Percentiles rank a stretch among this genome's conserved stretches.
phyloP scores from a whole-genome alignment of 2,888 invertebrate genomes.

The Cataglyphis altisquamis region DNA sequence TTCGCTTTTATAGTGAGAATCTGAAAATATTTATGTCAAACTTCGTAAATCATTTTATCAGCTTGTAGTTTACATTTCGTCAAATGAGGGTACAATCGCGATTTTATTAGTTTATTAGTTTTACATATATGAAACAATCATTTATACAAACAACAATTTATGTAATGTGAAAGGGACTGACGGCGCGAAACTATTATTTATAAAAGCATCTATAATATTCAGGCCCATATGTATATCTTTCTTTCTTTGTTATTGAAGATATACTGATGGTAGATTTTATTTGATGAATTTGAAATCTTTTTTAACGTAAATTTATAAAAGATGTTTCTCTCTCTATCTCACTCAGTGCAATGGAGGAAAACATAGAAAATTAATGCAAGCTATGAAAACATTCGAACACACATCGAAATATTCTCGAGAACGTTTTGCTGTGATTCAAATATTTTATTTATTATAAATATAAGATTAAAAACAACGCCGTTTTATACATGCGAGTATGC shows the following conservation, averaged over 20 bases:
- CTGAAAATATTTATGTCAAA: slow-evolving; percentile 1
- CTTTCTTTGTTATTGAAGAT: not conserved
- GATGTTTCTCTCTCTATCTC: not conserved
- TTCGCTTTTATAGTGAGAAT: slow-evolving; percentile 27
- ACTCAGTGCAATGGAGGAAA: not conserved
- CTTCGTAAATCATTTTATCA: slow-evolving; percentile 8
- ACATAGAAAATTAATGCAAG: not conserved
- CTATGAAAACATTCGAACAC: not conserved
- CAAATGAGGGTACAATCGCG: not conserved
- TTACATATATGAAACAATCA: not conserved
- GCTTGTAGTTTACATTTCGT: not conserved
- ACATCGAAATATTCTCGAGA: not conserved
- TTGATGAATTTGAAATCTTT: not conserved
- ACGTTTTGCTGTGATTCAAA: slow-evolving; percentile 7
- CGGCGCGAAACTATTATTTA: not conserved
- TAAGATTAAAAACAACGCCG: slow-evolving; percentile 60
- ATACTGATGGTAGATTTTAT: not conserved
- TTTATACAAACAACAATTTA: not conserved
- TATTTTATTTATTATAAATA: slow-evolving; percentile 49
- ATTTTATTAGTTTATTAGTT: not conserved
- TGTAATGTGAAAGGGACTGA: not conserved
- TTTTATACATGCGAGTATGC: slow-evolving; percentile 51
- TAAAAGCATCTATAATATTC: not conserved
- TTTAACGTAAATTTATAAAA: not conserved
- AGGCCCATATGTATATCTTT: not conserved